A percentile compares a stretch with the other conserved stretches of the same genome.
Evolutionary conservation across 2,888 invertebrate genomes (phyloP).

Genomic region (Hololepta plana): DNA sequence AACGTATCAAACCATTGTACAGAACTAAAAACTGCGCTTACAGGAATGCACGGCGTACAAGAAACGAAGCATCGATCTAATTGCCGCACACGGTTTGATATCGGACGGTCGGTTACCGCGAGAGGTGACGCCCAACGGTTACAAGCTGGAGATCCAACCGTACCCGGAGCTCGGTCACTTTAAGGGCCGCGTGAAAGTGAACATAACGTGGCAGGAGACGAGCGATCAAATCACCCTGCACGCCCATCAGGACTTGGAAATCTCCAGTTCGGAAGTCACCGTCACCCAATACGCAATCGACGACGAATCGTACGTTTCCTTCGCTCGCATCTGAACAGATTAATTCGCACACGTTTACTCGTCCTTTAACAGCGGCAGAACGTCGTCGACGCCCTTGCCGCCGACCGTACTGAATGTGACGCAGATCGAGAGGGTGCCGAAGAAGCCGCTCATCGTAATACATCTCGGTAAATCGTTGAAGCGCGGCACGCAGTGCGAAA

Average conservation of each 20-base stretch:
- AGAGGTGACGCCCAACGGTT: conserved; percentile 44
- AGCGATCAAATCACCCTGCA: conserved; percentile 46
- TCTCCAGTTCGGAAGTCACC: conserved; percentile 32
- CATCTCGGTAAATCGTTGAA: conserved; percentile 37
- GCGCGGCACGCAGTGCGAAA: conserved; percentile 36
- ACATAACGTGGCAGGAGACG: conserved; percentile 43
- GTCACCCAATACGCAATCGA: conserved; percentile 21
- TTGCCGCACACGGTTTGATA: conserved; percentile 45
- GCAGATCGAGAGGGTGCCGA: conserved; percentile 33
- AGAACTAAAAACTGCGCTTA: no score
- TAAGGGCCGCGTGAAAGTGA: conserved; percentile 48
- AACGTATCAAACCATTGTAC: no score
- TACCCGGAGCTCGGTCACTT: conserved; percentile 44
- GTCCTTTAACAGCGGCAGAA: conserved; percentile 12
- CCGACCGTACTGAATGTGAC: conserved; percentile 20
- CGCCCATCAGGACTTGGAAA: conserved; percentile 42
- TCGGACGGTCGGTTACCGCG: conserved; percentile 44
- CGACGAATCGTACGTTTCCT: conserved; percentile 18
- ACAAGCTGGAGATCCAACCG: conserved; percentile 48
- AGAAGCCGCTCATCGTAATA: conserved; percentile 42
- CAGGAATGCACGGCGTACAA: conserved; percentile 4
- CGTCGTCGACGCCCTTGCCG: conserved; percentile 13
- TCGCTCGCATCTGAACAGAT: background rate
- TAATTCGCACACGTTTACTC: background rate
- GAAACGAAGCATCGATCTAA: conserved; percentile 48